phyloP scores from a whole-genome alignment of 2,797 vertebrate species.

The Phalloptychus januarius region DNA sequence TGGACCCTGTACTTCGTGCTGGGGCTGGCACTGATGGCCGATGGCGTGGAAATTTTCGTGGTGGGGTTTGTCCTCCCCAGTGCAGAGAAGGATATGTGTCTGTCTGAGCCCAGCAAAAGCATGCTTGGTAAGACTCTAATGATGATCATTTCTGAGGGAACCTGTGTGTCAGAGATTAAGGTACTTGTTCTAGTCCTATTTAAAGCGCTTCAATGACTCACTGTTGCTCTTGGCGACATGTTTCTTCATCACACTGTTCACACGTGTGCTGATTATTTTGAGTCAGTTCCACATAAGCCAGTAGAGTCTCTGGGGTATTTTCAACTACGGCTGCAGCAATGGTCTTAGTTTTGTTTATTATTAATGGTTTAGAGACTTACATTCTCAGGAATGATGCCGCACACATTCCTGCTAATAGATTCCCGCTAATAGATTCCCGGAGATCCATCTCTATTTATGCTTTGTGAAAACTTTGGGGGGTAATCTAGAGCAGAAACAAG shows the following conservation, averaged over 20 bases:
- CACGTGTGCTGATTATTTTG: constrained; percentile 2
- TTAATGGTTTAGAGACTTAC: constrained; percentile 1
- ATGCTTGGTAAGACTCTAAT: constrained; percentile 89
- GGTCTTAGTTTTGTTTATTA: background rate
- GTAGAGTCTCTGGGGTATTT: background rate
- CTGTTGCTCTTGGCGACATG: constrained; percentile 11
- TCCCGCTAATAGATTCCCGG: background rate
- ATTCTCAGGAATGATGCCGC: background rate
- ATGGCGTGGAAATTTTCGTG: constrained; percentile 95
- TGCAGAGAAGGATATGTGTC: constrained; percentile 96
- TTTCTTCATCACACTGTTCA: constrained; percentile 9
- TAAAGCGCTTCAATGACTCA: constrained; percentile 23
- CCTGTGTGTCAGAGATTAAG: background rate
- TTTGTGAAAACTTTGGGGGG: background rate
- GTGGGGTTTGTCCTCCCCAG: constrained; percentile 97
- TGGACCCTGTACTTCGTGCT: constrained; percentile 96
- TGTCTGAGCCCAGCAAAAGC: constrained; percentile 96
- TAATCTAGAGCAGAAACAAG: background rate
- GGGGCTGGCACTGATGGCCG: constrained; percentile 95
- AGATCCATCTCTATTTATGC: background rate
- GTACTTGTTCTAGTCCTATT: constrained; percentile 26
- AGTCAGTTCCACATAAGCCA: constrained; percentile 2
- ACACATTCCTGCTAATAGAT: background rate
- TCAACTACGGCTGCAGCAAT: background rate
- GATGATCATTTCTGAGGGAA: background rate